These are phyloP conservation scores for Notodonta ziczac DNA, from an alignment of 2,888 invertebrate species.

Conservation along the genomic window DNA sequence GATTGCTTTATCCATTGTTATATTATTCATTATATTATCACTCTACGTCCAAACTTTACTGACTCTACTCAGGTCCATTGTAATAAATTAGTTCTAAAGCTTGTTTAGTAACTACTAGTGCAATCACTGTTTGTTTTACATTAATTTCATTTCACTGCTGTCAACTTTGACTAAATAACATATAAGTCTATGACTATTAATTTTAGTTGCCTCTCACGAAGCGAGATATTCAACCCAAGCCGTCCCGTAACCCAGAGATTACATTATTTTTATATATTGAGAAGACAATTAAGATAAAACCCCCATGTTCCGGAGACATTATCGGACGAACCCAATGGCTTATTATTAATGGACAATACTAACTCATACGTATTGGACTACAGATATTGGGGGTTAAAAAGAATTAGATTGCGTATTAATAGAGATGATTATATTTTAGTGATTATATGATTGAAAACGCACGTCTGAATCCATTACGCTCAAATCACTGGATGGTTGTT, in stretches of 20 bases:
- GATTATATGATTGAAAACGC: background rate
- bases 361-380: slow-evolving; percentile 33
- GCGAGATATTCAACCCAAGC: background rate
- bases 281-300: slow-evolving; percentile 71
- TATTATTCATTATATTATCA: no score
- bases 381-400: slow-evolving; percentile 27
- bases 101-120: no score
- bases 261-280: slow-evolving; percentile 40
- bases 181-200: no score
- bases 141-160: no score
- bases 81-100: no score
- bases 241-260: slow-evolving; percentile 10
- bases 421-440: background rate
- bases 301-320: slow-evolving; percentile 56
- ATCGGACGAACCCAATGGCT: slow-evolving; percentile 42
- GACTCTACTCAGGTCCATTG: no score
- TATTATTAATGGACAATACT: slow-evolving; percentile 60
- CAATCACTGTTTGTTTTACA: no score
- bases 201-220: background rate
- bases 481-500: no score
- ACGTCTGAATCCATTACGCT: no score
- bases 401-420: slow-evolving; percentile 10
- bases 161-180: no score
- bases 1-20: no score
- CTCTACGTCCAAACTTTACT: no score